These are phyloP conservation scores for Pristionchus exspectatus DNA, from an alignment of 2,888 invertebrate genomes.

Conservation along the genomic window DNA sequence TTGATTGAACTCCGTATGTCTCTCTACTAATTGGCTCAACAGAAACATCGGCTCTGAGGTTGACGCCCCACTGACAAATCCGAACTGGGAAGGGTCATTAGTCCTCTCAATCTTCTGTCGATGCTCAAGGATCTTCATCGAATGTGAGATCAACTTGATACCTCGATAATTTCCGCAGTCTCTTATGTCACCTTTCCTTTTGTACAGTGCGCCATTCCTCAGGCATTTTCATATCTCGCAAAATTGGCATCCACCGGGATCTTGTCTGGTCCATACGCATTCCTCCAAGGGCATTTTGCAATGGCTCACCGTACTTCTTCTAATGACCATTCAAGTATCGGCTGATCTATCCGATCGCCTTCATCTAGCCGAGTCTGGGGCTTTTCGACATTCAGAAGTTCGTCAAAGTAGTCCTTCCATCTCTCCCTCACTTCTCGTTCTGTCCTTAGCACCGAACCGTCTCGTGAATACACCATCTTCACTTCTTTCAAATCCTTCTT, in stretches of 20 bases:
- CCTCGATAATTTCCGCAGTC: background rate
- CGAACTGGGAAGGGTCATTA: background rate
- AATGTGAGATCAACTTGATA: background rate
- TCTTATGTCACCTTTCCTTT: too few species aligned
- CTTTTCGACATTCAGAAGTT: constrained; percentile 20
- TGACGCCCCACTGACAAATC: background rate
- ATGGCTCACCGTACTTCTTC: too few species aligned
- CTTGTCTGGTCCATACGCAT: too few species aligned
- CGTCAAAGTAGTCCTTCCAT: constrained; percentile 17
- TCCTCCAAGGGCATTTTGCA: too few species aligned
- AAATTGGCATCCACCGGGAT: background rate
- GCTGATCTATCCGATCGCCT: background rate
- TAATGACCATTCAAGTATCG: too few species aligned
- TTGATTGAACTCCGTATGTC: too few species aligned
- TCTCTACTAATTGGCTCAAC: too few species aligned
- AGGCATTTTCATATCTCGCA: background rate
- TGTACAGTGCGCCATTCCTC: constrained; percentile 6
- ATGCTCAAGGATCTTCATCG: background rate
- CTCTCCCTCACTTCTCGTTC: background rate
- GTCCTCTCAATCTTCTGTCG: too few species aligned
- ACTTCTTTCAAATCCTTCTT: too few species aligned
- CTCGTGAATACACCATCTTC: too few species aligned
- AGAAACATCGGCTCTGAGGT: background rate
- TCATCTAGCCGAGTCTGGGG: background rate
- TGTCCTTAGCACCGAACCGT: background rate